A percentile compares a stretch with the other conserved stretches of the same genome.
These are phyloP conservation scores for Drosophila chauvacae DNA, from an alignment of 1,140 invertebrate genomes.

Conservation along the genomic window DNA sequence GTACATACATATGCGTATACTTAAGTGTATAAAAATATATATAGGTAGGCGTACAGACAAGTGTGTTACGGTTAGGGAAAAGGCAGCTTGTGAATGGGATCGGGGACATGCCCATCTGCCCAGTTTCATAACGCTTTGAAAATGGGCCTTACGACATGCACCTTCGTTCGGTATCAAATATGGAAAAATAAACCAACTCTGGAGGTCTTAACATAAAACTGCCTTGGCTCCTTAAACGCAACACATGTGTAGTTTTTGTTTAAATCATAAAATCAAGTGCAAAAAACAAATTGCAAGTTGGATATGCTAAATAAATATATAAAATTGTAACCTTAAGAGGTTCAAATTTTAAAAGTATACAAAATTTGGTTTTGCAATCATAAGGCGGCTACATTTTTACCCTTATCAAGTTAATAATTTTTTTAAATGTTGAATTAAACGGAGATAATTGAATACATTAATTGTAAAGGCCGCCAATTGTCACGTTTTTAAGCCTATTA, in stretches of 20 bases:
- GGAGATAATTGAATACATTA: not conserved
- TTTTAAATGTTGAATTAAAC: not conserved
- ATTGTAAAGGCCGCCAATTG: not conserved
- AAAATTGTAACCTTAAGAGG: not conserved
- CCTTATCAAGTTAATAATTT: not conserved
- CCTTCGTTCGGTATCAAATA: not conserved
- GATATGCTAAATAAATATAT: conserved; percentile 45
- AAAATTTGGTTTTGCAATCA: not conserved
- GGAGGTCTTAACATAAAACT: not conserved
- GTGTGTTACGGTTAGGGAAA: conserved; percentile 42
- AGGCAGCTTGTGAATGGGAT: conserved; percentile 22
- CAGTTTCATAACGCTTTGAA: not conserved
- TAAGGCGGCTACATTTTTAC: not conserved
- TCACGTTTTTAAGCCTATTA: not conserved
- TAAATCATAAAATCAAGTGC: conserved; percentile 53
- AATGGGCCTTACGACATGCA: not conserved
- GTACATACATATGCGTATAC: conserved; percentile 16
- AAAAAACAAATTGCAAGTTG: conserved; percentile 64
- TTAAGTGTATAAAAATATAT: conserved; percentile 40
- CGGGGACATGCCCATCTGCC: not conserved
- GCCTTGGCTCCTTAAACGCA: not conserved
- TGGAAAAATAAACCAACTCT: not conserved
- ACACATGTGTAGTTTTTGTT: not conserved
- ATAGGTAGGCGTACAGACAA: conserved; percentile 11
- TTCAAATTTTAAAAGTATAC: not conserved